Percentiles rank a stretch among this genome's conserved stretches.
phyloP scores from a whole-genome alignment of 2,797 vertebrate genomes.

The Mycteria americana region DNA sequence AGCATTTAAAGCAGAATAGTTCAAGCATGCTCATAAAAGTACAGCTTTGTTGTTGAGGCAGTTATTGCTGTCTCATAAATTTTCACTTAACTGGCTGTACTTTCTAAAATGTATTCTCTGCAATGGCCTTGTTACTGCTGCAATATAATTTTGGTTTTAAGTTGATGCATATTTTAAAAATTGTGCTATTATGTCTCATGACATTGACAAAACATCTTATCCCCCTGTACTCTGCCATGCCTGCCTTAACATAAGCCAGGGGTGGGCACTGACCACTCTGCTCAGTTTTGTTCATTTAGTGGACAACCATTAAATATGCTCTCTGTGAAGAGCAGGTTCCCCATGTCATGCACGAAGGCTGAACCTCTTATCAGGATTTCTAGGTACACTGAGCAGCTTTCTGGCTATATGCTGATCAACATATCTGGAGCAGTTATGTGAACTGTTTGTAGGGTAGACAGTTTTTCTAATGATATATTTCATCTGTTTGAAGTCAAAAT shows the following conservation, averaged over 20 bases:
- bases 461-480: neutral
- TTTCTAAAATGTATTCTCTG: neutral
- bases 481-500: neutral
- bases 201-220: neutral
- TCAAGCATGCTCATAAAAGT: neutral
- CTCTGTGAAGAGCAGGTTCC: neutral
- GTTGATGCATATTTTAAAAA: neutral
- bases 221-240: neutral
- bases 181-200: neutral
- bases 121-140: neutral
- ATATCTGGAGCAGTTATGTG: neutral
- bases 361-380: neutral
- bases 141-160: neutral
- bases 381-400: neutral
- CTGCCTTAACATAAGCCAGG: neutral
- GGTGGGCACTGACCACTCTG: neutral
- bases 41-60: neutral
- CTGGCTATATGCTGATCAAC: neutral
- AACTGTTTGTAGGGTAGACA: neutral
- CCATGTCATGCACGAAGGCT: neutral
- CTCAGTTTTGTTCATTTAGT: neutral
- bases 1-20: neutral
- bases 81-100: neutral
- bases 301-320: neutral
- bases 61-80: neutral